Conservation (phyloP, 2,888 invertebrate species). For the Scaptomyza polygonia region DNA sequence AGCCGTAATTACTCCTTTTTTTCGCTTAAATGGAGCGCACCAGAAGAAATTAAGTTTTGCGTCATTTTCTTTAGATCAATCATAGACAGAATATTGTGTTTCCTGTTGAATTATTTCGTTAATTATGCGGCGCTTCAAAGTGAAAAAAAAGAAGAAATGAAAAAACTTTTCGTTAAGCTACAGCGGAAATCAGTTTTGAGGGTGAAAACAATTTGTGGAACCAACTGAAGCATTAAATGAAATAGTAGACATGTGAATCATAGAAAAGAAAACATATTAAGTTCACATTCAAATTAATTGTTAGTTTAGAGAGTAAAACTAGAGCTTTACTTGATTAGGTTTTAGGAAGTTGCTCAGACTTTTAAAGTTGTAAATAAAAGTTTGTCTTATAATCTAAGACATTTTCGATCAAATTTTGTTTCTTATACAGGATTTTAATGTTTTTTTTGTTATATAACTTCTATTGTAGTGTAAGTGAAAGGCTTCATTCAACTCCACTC, state of each 20-base stretch:
- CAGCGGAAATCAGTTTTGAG: slow-evolving; percentile 23
- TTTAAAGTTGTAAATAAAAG: slow-evolving; percentile 7
- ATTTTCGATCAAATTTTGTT: slow-evolving; percentile 8
- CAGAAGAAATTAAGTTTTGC: slow-evolving; percentile 47
- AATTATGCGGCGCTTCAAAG: slow-evolving; percentile 74
- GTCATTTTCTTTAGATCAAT: slow-evolving; percentile 64
- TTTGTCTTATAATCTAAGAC: slow-evolving; percentile 5
- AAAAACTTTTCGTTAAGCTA: slow-evolving; percentile 28
- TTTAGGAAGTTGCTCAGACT: no score
- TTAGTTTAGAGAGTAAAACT: no score
- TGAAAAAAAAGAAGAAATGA: slow-evolving; percentile 35
- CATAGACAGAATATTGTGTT: slow-evolving; percentile 51
- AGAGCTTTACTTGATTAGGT: no score
- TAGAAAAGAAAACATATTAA: not conserved
- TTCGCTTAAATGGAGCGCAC: slow-evolving; percentile 72
- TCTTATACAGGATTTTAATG: not conserved
- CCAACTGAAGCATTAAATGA: slow-evolving; percentile 33
- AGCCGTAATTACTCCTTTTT: slow-evolving; percentile 61
- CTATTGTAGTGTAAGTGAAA: slow-evolving; percentile 54
- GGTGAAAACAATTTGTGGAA: slow-evolving; percentile 6
- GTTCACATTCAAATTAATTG: not conserved
- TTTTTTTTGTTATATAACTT: no score
- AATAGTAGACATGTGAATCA: not conserved
- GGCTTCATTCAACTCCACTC: slow-evolving; percentile 22
- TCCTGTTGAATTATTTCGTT: slow-evolving; percentile 74